These are phyloP conservation scores for Lasioglossum villosulum DNA, from an alignment of 2,888 invertebrate genomes.

Conservation along the genomic window DNA sequence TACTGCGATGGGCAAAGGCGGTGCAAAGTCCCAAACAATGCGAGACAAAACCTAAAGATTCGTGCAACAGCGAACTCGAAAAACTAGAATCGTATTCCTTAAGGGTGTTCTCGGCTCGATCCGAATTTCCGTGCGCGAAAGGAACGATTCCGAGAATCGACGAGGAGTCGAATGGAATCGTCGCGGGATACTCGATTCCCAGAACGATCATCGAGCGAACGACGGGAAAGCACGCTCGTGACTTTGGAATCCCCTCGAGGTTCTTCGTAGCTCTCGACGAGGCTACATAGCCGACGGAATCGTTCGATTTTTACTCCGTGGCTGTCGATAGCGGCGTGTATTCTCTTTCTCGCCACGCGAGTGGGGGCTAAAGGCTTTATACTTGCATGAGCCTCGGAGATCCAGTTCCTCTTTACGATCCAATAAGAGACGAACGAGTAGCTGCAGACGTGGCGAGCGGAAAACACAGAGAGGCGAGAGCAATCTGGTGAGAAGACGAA, in stretches of 20 bases:
- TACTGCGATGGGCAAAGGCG: background rate
- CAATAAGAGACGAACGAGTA: constrained; percentile 65
- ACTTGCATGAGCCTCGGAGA: constrained; percentile 71
- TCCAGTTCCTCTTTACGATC: constrained; percentile 72
- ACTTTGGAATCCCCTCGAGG: constrained; percentile 39
- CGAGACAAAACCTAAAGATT: no score
- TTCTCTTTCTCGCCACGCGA: constrained; percentile 37
- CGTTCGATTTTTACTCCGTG: constrained; percentile 61
- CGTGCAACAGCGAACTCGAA: no score
- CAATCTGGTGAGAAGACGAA: constrained; percentile 15
- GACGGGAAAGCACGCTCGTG: constrained; percentile 17
- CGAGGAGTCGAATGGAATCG: constrained; percentile 11
- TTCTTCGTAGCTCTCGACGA: constrained; percentile 14
- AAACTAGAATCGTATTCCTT: no score
- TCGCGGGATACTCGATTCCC: background rate
- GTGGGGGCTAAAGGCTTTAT: constrained; percentile 60
- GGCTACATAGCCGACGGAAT: constrained; percentile 31
- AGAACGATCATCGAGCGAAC: constrained; percentile 2
- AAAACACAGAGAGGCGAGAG: constrained; percentile 15
- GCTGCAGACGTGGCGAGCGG: constrained; percentile 13
- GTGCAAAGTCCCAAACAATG: no score
- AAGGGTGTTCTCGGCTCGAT: background rate
- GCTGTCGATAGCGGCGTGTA: constrained; percentile 37
- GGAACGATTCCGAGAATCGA: background rate
- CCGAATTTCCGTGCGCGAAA: background rate